These are phyloP conservation scores for Diaphora mendica DNA, from an alignment of 2,888 invertebrate species.

Conservation along the genomic window DNA sequence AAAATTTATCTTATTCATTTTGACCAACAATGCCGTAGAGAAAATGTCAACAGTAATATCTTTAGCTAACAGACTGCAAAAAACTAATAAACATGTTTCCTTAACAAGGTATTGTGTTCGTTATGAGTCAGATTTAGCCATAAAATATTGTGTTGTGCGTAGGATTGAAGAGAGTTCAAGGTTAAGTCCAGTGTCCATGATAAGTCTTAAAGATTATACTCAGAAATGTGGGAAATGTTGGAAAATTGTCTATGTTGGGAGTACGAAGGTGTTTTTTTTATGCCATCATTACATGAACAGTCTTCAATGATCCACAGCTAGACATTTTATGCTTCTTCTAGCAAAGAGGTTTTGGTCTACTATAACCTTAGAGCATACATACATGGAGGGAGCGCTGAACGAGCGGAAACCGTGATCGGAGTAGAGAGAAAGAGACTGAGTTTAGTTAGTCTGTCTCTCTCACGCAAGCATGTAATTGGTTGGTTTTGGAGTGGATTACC, in stretches of 20 bases:
- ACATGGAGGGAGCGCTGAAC: too few species aligned
- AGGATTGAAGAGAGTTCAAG: not conserved
- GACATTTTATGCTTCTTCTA: too few species aligned
- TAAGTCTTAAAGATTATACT: not conserved
- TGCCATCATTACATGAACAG: too few species aligned
- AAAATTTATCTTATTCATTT: not conserved
- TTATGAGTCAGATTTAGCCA: not conserved
- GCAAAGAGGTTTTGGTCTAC: too few species aligned
- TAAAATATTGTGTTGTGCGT: not conserved
- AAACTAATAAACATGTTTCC: not conserved
- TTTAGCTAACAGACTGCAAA: not conserved
- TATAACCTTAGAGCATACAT: too few species aligned
- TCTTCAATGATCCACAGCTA: too few species aligned
- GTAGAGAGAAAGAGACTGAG: too few species aligned
- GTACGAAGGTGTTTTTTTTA: not conserved
- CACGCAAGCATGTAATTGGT: too few species aligned
- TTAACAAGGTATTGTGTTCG: not conserved
- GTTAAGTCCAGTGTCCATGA: not conserved
- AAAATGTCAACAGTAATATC: not conserved
- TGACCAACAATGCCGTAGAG: not conserved
- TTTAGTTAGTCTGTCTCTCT: too few species aligned
- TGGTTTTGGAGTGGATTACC: too few species aligned
- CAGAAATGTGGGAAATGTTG: not conserved
- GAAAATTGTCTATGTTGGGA: not conserved
- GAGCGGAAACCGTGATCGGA: too few species aligned